Base-by-base conservation (phyloP, 2,888 invertebrate genomes). In the Cryptocephalus primarius region DNA sequence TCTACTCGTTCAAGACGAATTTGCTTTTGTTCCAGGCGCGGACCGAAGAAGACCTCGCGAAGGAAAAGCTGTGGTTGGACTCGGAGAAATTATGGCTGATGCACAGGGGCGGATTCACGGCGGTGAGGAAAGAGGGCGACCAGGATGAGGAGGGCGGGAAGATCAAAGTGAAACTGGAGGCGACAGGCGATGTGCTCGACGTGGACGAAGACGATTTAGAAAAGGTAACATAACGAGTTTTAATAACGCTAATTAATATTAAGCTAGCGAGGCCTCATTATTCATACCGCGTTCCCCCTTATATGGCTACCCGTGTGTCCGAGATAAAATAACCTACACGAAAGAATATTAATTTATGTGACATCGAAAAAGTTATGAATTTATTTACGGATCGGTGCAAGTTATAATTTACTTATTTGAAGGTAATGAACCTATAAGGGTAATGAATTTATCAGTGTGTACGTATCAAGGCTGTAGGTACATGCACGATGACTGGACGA, bases 181-280 rank as follows among this genome's bases (percentile, higher is more conserved):
- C 84, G 59, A 87, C 85, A 47, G 89, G 85, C 6, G 90, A 93
- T 64, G 76, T 83, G 55, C 74, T 94, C 49, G 81, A 82, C 46
- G 94, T 96, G 22, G 94, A 95, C 66, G 93, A 95, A 70, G 95
- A 95, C 70, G 95, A 96, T 64, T 77, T 96, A 56, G 96, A 96
- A 70, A 92, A 91, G 78, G 89, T 89, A 63, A 33, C 41, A 11
- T 31, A 14, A 33, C 11, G 4, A 43, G 13, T 36, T 22, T 9
- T 22, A 9, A 8, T 3, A 36, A 43, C n/a, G 11, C 33, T 22
- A 22, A 45, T 32, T 2, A 40, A 4, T 22, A 22, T 22, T 43
- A 36, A 12, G 2, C 12, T 22, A 2, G 6, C 22, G 6, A 22
- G 22, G 6, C 22, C 22, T 22, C 22, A 22, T 22, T 22, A 22